phyloP scores from a whole-genome alignment of 35 echinoderm and acorn worm genomes.

The Diadema setosum region DNA sequence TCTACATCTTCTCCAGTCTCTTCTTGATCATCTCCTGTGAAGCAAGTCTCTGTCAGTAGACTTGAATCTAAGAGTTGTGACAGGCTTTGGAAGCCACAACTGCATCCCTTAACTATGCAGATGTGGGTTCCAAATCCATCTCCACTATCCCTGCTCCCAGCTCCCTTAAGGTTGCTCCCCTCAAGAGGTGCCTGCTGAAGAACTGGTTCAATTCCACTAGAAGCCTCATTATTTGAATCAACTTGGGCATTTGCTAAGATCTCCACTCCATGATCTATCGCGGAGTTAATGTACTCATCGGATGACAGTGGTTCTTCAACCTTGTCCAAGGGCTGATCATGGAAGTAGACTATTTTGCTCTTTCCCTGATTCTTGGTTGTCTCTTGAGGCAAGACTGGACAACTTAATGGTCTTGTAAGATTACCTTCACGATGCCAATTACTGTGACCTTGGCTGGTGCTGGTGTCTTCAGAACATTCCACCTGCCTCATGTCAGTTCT shows the following conservation, averaged over 20 bases:
- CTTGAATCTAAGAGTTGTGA: neutral
- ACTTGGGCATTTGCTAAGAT: too few relatives aligned
- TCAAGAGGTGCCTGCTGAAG: too few relatives aligned
- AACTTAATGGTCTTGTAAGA: neutral
- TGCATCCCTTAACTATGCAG: neutral
- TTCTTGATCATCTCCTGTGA: neutral
- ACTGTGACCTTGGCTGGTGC: too few relatives aligned
- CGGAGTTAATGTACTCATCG: too few relatives aligned
- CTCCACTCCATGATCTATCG: too few relatives aligned
- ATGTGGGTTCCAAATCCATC: neutral
- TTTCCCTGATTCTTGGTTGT: neutral
- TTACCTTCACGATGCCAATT: neutral
- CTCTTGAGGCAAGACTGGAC: neutral
- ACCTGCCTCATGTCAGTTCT: too few relatives aligned
- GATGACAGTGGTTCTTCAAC: too few relatives aligned
- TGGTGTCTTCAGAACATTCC: too few relatives aligned
- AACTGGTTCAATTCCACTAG: too few relatives aligned
- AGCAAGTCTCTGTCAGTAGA: constrained; percentile 2
- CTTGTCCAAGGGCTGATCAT: neutral
- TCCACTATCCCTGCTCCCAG: neutral
- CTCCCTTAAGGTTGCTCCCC: neutral
- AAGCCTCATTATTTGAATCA: too few relatives aligned
- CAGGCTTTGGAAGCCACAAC: neutral
- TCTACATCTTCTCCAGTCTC: neutral
- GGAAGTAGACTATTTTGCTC: neutral